Percentiles rank a stretch among this genome's conserved stretches.
Conservation (phyloP, 2,113 vertebrate species). For the Gadus chalcogrammus region DNA sequence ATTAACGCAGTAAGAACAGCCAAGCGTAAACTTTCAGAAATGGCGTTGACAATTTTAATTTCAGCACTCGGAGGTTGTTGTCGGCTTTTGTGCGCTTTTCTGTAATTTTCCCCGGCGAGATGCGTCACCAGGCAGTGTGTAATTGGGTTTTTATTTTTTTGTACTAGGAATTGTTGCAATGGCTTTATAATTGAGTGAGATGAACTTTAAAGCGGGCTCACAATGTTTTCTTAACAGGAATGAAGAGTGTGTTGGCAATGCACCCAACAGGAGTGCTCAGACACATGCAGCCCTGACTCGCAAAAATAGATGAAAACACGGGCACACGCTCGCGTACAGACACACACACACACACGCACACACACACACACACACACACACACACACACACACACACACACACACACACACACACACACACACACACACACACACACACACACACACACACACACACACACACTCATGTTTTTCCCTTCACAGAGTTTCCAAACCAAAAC, state of each 20-base stretch:
- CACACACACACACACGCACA: not conserved
- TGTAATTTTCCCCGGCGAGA: constrained; percentile 8
- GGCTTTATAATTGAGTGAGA: constrained; percentile 41
- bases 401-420: not conserved
- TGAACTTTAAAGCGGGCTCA: constrained; percentile 49
- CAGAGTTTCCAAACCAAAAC: constrained; percentile 20
- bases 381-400: not conserved
- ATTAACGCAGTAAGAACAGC: constrained; percentile 44
- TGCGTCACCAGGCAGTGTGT: constrained; percentile 17
- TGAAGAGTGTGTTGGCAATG: constrained; percentile 20
- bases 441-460: not conserved
- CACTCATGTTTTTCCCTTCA: constrained; percentile 4
- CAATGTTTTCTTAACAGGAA: constrained; percentile 19
- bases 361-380: not conserved
- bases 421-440: too few species aligned
- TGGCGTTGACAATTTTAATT: constrained; percentile 24
- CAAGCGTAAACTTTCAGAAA: constrained; percentile 43
- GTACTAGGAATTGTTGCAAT: constrained; percentile 34
- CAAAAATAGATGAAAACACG: too few species aligned
- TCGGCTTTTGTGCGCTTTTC: constrained; percentile 29
- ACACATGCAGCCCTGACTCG: too few species aligned
- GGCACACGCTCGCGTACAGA: not conserved
- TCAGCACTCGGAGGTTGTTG: constrained; percentile 11
- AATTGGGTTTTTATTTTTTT: constrained; percentile 17
- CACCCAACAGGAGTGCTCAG: constrained; percentile 6